Conservation (phyloP, 1,140 invertebrate species). For the Lycorma delicatula region DNA sequence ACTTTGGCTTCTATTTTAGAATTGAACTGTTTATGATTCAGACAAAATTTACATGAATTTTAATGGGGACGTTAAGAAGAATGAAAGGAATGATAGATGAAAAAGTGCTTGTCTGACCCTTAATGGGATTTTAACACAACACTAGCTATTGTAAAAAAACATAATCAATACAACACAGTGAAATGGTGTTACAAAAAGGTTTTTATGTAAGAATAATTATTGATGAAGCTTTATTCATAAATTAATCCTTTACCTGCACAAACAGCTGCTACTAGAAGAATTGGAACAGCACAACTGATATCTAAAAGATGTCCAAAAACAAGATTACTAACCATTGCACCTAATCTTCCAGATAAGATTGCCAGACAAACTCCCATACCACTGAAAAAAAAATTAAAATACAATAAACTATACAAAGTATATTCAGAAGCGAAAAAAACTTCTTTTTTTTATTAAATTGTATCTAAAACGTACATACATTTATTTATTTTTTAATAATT, state of each 20-base stretch:
- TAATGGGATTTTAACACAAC: background rate
- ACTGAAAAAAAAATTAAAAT: slow-evolving; percentile 12
- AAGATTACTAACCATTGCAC: slow-evolving; percentile 45
- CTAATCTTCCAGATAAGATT: slow-evolving; percentile 43
- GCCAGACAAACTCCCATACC: slow-evolving; percentile 43
- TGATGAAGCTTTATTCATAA: too few relatives aligned
- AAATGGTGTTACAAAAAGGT: background rate
- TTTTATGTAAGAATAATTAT: background rate
- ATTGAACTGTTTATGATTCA: background rate
- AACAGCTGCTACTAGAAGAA: slow-evolving; percentile 38
- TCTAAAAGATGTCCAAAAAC: slow-evolving; percentile 46
- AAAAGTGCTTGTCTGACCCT: background rate
- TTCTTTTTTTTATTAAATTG: too few relatives aligned
- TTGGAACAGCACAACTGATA: slow-evolving; percentile 41
- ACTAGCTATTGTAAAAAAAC: background rate
- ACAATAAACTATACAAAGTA: background rate
- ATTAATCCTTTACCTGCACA: background rate
- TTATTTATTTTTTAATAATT: too few relatives aligned
- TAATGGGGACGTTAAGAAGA: background rate
- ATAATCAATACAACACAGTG: background rate
- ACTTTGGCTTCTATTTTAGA: background rate
- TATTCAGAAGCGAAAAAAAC: too few relatives aligned
- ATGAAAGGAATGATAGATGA: background rate
- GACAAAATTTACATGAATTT: background rate
- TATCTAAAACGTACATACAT: too few relatives aligned